A percentile compares a stretch with the other conserved stretches of the same genome.
These are phyloP conservation scores for Phalacrocorax carbo DNA, from an alignment of 2,113 vertebrate species.

Conservation along the genomic window DNA sequence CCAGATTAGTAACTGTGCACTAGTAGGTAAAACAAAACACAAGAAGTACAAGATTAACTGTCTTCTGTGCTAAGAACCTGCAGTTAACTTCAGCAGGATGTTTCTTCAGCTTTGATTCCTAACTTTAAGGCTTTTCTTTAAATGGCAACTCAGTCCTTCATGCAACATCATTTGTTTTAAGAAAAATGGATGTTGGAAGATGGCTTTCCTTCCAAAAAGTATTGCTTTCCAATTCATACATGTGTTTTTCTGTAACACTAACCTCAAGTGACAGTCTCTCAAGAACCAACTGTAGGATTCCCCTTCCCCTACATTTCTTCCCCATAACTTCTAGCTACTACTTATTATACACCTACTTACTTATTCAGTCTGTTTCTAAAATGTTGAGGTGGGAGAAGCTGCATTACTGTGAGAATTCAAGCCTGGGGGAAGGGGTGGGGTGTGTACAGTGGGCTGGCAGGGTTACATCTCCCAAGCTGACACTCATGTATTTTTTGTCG, in stretches of 20 bases:
- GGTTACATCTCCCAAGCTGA: background rate
- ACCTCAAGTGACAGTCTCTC: background rate
- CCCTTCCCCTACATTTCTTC: background rate
- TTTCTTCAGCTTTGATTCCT: background rate
- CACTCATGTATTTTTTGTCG: accelerated
- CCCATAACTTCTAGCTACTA: background rate
- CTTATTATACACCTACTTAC: background rate
- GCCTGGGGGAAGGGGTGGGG: no score
- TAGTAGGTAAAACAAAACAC: background rate
- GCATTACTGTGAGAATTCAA: accelerated
- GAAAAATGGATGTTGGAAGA: background rate
- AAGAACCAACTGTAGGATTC: background rate
- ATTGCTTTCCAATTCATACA: no score
- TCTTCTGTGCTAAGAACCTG: background rate
- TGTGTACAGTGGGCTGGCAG: background rate
- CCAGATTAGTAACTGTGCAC: background rate
- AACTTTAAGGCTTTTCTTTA: background rate
- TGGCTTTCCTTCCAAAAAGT: background rate
- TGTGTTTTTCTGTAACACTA: background rate
- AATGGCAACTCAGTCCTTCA: background rate
- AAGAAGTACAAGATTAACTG: background rate
- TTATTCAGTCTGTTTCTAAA: background rate
- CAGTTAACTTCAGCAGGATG: background rate
- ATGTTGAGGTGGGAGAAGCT: background rate
- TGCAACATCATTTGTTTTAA: background rate